Conservation (phyloP, 2,888 invertebrate species). For the Deilephila elpenor region DNA sequence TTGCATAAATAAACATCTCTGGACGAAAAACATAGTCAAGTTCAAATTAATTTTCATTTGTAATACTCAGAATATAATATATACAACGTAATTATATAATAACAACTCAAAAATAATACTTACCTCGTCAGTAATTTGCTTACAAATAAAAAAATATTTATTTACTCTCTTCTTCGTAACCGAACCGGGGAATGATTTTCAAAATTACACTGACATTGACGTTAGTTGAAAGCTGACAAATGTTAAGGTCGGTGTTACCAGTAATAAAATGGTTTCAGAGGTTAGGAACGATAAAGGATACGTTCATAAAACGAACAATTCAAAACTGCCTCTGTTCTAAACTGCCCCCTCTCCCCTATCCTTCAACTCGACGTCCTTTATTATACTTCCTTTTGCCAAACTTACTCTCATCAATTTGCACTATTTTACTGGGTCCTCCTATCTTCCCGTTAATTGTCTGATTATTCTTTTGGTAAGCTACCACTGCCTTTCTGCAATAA, state of each 20-base stretch:
- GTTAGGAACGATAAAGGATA: constrained; percentile 29
- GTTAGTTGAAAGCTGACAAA: constrained; percentile 8
- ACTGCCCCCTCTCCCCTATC: constrained; percentile 33
- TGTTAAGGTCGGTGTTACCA: constrained; percentile 27
- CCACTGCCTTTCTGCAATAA: too few relatives aligned
- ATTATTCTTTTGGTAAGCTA: too few relatives aligned
- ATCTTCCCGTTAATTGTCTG: too few relatives aligned
- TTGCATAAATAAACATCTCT: constrained; percentile 28
- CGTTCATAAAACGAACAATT: constrained; percentile 32
- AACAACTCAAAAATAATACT: constrained; percentile 28
- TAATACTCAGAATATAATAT: constrained; percentile 27
- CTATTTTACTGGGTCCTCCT: too few relatives aligned
- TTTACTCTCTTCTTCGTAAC: constrained; percentile 27
- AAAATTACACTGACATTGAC: too few relatives aligned
- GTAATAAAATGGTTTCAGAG: constrained; percentile 27
- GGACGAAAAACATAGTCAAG: neutral
- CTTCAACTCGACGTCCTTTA: too few relatives aligned
- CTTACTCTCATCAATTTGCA: too few relatives aligned
- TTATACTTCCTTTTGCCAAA: too few relatives aligned
- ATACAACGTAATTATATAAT: constrained; percentile 26
- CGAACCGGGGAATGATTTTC: constrained; percentile 23
- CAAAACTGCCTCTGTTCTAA: constrained; percentile 35
- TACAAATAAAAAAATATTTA: constrained; percentile 26
- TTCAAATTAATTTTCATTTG: constrained; percentile 28
- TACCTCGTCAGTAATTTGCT: constrained; percentile 26